Evolutionary conservation across 1,140 invertebrate genomes (phyloP), one percentile per base, ranked within the genome.

Genomic region (Drosophila baimaii): DNA sequence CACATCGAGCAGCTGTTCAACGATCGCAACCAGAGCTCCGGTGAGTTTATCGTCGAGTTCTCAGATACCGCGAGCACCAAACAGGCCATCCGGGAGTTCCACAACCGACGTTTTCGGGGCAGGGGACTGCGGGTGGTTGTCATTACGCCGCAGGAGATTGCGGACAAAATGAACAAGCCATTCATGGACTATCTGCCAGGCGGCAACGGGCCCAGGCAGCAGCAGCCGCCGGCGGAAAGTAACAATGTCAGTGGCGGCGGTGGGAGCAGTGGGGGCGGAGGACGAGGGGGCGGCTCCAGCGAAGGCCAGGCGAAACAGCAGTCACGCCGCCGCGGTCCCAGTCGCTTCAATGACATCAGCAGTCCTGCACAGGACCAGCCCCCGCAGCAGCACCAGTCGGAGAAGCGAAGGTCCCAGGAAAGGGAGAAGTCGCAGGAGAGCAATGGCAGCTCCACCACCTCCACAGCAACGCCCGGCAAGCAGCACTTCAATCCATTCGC

Each of bases 21-120:
- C 73, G 91, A 94, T 8, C 93, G 93, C 44, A 94, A 95, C 3
- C 93, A 94, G 66, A 95, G 96, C 0, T 94, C 95, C 0, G 97
- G 97, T 1, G 95, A 97, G 75, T 97, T 96, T 37, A 97, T 97
- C 89, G 96, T 97, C 76, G 97, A 98, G 89, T 98, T 98, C 88
- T 92, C 93, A 10, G 94, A 93, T 15, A 65, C 92, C 0, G 93
- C 94, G 29, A 96, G 98, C 80, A 96, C 96, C 2, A 92, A 94
- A 10, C 92, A 93, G 57, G 97, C 97, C 0, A 91, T 95, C 0
- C 92, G 93, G 0, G 77, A 80, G 27, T 91, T 91, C 52, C 97
- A 97, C 84, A 95, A 97, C 88, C 95, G 95, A 0, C 79, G 94
- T 0, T 93, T 94, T 17, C 92, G 97, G 7, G 96, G 95, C 0